phyloP scores from a whole-genome alignment of 2,797 vertebrate genomes.

The Centroberyx gerrardi region DNA sequence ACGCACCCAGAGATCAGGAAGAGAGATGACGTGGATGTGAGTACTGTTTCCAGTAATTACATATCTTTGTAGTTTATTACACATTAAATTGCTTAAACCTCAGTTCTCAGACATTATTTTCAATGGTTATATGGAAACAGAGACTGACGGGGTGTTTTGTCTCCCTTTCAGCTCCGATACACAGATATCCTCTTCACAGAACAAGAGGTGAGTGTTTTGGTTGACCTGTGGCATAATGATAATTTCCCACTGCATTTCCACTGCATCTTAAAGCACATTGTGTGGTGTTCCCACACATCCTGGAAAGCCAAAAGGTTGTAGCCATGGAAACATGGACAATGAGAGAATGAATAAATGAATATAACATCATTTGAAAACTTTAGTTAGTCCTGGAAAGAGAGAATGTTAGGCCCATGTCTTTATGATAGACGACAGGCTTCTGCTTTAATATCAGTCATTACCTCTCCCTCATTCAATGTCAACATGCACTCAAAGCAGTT shows the following conservation, averaged over 20 bases:
- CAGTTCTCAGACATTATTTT: neutral
- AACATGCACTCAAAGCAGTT: no score
- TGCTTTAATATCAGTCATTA: no score
- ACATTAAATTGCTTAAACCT: neutral
- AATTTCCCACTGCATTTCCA: neutral
- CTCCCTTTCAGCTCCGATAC: slow-evolving; percentile 91
- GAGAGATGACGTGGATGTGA: slow-evolving; percentile 95
- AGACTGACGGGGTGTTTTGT: slow-evolving; percentile 18
- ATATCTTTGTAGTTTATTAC: neutral
- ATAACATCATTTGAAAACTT: neutral
- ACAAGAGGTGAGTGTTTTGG: slow-evolving; percentile 90
- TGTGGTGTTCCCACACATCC: no score
- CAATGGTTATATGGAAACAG: neutral
- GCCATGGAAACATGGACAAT: neutral
- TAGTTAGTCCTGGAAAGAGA: neutral
- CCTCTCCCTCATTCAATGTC: no score
- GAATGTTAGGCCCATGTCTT: neutral
- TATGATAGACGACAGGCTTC: no score
- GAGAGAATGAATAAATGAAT: neutral
- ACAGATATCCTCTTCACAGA: slow-evolving; percentile 99
- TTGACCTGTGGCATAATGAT: neutral
- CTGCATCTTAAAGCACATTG: no score
- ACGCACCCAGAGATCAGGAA: slow-evolving; percentile 98
- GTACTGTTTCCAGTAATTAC: slow-evolving; percentile 65
- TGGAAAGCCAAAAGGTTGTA: no score